A percentile compares a stretch with the other conserved stretches of the same genome.
Conservation (phyloP, 2,113 vertebrate genomes). For the Menura novaehollandiae region DNA sequence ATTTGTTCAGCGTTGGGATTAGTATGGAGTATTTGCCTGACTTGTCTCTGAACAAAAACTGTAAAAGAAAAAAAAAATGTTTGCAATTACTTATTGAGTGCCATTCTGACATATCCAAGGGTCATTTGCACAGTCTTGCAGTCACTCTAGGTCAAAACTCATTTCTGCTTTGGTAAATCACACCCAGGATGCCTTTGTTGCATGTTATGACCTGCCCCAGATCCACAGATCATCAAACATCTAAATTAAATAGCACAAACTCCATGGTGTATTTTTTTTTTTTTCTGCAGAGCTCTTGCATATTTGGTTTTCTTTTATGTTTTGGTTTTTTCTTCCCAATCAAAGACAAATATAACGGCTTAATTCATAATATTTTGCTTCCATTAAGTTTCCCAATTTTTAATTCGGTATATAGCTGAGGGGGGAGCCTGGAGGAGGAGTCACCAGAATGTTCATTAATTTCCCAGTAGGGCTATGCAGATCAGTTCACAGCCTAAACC, state of each 20-base stretch:
- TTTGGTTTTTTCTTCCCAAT: not conserved
- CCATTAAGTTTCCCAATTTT: not conserved
- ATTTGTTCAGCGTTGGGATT: slow-evolving; percentile 39
- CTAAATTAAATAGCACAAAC: slow-evolving; percentile 20
- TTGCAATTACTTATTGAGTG: slow-evolving; percentile 45
- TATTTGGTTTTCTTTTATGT: not conserved
- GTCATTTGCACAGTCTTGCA: slow-evolving; percentile 17
- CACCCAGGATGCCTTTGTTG: slow-evolving; percentile 12
- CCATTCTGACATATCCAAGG: slow-evolving; percentile 41
- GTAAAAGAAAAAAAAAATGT: not conserved
- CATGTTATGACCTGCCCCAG: not conserved
- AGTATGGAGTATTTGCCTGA: slow-evolving; percentile 20
- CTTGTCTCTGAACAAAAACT: not conserved
- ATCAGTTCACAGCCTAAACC: slow-evolving; percentile 44
- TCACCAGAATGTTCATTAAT: slow-evolving; percentile 8
- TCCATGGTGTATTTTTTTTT: not conserved
- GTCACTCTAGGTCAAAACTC: slow-evolving; percentile 41
- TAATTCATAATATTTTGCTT: not conserved
- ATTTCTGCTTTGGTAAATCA: slow-evolving; percentile 54
- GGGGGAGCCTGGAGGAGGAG: not conserved
- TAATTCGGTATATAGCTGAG: not conserved
- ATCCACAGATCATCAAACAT: not conserved
- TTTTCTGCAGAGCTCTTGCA: not conserved
- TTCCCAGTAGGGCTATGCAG: slow-evolving; percentile 59
- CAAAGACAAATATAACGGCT: not conserved